Base-by-base conservation (phyloP, 2,797 vertebrate genomes). In the Glossophaga mutica region DNA sequence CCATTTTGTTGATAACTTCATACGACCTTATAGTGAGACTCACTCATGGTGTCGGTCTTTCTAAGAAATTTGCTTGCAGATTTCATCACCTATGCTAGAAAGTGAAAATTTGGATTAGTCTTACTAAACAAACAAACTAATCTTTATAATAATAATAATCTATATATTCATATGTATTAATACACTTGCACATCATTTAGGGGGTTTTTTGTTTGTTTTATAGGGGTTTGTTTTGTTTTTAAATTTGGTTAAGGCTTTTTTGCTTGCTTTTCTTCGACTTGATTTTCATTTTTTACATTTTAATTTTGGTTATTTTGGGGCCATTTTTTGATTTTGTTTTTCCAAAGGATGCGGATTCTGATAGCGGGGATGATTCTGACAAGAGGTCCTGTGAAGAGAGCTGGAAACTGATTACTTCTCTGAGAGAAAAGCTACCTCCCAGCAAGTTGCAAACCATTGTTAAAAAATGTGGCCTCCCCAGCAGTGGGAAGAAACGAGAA, bases 281-380 rank as follows among this genome's bases (percentile, higher is more conserved):
- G 99, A 99, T 98, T 98, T 98, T 99, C 97, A 76, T 98, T 99
- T 98, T 98, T 99, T 99, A 99, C 98, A 98, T 99, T 99, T 99
- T 99, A 99, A 99, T 99, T 99, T 99, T 99, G 98, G 98, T 99
- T 99, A 98, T 99, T 99, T 99, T 98, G 98, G 98, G 98, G 98
- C 98, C 98, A 99, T 98, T 98, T 98, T 98, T 99, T 98, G 98
- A 98, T 99, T 99, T 98, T 99, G 98, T 98, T 99, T 99, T 99
- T 99, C 98, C 99, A 98, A 99, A 99, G 99, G 99, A 99, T 97
- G 99, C 99, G 98, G 99, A 99, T 99, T 99, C 99, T 99, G 99
- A 99, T 99, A 99, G 99, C 99, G 99, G 99, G 97, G 99, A 99
- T 99, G 99, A 99, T 99, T 99, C 99, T 98, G 99, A 99, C 99